Percentiles rank a stretch among this genome's conserved stretches.
phyloP scores from a whole-genome alignment of 2,888 invertebrate genomes.

The Boloria selene region DNA sequence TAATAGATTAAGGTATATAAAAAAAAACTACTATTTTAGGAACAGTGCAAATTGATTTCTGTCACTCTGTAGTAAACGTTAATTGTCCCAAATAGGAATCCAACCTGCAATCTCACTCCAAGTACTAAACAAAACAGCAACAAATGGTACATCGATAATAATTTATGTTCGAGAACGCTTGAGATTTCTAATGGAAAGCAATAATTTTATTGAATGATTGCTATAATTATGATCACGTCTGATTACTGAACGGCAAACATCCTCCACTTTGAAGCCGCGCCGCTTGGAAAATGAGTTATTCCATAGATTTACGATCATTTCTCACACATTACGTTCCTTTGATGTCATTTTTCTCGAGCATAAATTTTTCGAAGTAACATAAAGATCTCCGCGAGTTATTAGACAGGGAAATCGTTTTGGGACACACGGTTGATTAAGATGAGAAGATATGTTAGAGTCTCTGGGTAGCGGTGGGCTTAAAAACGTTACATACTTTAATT shows the following conservation, averaged over 20 bases:
- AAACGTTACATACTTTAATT: too few species aligned
- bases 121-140: not conserved
- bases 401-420: constrained; percentile 59
- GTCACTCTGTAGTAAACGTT: too few species aligned
- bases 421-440: constrained; percentile 48
- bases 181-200: too few species aligned
- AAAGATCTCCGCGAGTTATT: constrained; percentile 66
- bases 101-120: not conserved
- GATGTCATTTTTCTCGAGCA: constrained; percentile 70
- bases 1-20: too few species aligned
- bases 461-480: not conserved
- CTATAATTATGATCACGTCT: constrained; percentile 22
- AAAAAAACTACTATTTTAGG: too few species aligned
- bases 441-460: not conserved
- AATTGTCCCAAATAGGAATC: too few species aligned
- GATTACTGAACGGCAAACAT: constrained; percentile 30
- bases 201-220: constrained; percentile 16
- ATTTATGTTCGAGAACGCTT: too few species aligned
- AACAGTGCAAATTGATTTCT: too few species aligned
- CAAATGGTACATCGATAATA: not conserved
- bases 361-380: constrained; percentile 69
- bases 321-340: constrained; percentile 61
- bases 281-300: constrained; percentile 33
- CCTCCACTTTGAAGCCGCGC: constrained; percentile 32
- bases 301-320: constrained; percentile 51